Percentiles rank a stretch among this genome's conserved stretches.
phyloP scores from a whole-genome alignment of 2,113 vertebrate genomes.

The Pedetes capensis region DNA sequence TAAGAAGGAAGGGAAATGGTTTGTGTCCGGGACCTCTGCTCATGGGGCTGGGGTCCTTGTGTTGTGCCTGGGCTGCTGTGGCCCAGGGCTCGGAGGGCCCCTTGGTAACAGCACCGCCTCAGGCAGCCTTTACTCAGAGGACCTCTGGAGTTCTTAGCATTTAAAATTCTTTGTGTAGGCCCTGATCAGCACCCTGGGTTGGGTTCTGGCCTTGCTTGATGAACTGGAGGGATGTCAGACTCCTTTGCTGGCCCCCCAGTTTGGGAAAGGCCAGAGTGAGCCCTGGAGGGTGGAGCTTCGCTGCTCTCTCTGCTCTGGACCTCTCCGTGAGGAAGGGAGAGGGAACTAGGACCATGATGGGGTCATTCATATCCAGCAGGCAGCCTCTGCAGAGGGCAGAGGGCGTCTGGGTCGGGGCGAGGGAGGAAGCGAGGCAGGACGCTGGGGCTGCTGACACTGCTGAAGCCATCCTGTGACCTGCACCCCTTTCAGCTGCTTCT shows the following conservation, averaged over 20 bases:
- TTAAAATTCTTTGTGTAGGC: not conserved
- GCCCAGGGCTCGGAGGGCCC: rapidly evolving
- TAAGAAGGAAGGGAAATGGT: not conserved
- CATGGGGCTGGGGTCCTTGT: too few species aligned
- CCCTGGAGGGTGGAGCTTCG: not conserved
- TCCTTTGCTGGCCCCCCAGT: not conserved
- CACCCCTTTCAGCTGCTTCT: not conserved
- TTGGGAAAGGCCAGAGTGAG: not conserved
- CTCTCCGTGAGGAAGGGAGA: not conserved
- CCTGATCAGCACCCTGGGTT: not conserved
- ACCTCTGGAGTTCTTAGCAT: not conserved
- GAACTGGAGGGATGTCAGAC: not conserved
- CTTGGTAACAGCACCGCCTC: not conserved
- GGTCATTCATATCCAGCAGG: not conserved
- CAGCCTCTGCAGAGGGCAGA: rapidly evolving
- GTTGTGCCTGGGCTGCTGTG: not conserved
- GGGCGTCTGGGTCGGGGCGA: not conserved
- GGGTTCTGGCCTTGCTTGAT: not conserved
- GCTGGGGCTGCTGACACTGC: not conserved
- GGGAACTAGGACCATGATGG: not conserved
- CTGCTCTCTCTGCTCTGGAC: not conserved
- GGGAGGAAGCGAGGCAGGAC: not conserved
- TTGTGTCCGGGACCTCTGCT: not conserved
- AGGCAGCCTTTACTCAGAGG: too few species aligned
- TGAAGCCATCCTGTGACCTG: not conserved